Evolutionary conservation across 1,140 invertebrate species (phyloP).

Genomic region (Augochlora pura): DNA sequence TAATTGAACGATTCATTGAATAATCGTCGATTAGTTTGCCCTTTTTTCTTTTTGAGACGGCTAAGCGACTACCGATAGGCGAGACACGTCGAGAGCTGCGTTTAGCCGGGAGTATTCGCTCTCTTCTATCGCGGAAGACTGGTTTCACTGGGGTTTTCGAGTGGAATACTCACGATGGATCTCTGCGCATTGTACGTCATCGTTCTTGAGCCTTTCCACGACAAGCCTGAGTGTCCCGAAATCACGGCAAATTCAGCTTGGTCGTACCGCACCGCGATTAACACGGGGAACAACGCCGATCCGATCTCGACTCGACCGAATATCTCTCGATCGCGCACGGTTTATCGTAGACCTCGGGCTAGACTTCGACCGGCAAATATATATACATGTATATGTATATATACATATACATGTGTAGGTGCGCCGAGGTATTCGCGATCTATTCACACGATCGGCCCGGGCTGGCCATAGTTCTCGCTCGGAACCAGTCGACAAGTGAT

Average conservation of each 20-base stretch:
- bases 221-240: constrained; percentile 13
- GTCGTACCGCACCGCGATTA: not conserved
- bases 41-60: no score
- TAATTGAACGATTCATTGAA: no score
- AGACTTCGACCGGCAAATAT: not conserved
- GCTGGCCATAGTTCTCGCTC: not conserved
- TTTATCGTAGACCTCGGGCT: not conserved
- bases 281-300: not conserved
- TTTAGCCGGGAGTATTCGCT: no score
- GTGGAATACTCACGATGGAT: constrained; percentile 57
- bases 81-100: no score
- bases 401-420: no score
- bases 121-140: no score
- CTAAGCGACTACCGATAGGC: no score
- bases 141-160: not conserved
- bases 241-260: not conserved
- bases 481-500: no score
- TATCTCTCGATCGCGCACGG: no score
- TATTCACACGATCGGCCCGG: not conserved
- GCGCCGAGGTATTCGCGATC: not conserved
- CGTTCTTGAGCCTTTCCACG: constrained; percentile 44
- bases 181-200: constrained; percentile 64
- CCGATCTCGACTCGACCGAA: not conserved
- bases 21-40: no score
- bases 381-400: no score